phyloP scores from a whole-genome alignment of 2,888 invertebrate genomes.

The Latheticus oryzae region DNA sequence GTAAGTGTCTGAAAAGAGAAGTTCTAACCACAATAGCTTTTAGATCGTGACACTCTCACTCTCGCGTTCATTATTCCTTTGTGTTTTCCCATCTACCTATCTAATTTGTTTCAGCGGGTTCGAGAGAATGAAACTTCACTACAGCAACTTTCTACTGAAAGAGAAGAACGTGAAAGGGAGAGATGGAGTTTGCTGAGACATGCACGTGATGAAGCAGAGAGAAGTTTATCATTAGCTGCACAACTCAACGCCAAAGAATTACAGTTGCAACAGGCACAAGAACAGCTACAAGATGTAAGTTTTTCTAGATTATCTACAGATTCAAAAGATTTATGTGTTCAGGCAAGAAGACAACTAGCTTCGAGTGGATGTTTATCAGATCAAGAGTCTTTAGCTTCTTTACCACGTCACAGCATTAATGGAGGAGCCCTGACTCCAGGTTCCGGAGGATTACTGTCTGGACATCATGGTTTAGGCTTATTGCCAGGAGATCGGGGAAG shows the following conservation, averaged over 20 bases:
- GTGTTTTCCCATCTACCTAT: conserved; percentile 48
- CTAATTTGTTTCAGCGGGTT: conserved; percentile 73
- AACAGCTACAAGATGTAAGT: conserved; percentile 83
- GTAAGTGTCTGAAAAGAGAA: conserved; percentile 69
- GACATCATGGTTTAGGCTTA: conserved; percentile 67
- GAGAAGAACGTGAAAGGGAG: conserved; percentile 85
- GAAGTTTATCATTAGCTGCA: conserved; percentile 86
- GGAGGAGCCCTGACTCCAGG: conserved; percentile 75
- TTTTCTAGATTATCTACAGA: not conserved
- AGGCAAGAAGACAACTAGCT: conserved; percentile 80
- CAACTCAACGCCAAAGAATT: conserved; percentile 89
- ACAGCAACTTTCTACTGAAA: conserved; percentile 70
- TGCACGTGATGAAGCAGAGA: conserved; percentile 90
- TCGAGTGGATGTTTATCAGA: conserved; percentile 86
- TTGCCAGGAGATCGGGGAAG: conserved; percentile 80
- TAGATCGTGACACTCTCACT: not conserved
- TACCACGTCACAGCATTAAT: conserved; percentile 70
- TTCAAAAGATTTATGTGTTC: conserved; percentile 40
- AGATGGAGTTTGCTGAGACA: conserved; percentile 88
- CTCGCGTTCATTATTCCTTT: not conserved
- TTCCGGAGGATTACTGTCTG: conserved; percentile 67
- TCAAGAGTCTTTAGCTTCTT: conserved; percentile 81
- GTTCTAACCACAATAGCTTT: no score
- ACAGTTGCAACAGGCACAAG: conserved; percentile 85
- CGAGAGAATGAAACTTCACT: conserved; percentile 79